Evolutionary conservation across 2,797 vertebrate genomes (phyloP), one percentile per base, ranked within the genome.

Genomic region (Pangasius macronema): DNA sequence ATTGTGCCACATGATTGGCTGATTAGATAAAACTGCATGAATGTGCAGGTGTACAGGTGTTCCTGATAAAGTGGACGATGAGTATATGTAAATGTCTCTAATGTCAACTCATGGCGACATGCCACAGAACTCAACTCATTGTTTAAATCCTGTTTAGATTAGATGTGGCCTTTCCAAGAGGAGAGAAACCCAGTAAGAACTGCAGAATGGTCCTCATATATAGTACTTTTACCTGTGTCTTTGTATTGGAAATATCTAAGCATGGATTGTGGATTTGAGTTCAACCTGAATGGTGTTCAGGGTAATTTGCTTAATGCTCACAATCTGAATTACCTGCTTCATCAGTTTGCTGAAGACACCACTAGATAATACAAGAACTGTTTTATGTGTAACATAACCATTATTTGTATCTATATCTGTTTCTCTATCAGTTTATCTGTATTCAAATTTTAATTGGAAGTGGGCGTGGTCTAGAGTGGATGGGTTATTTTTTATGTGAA

Each of bases 31-130:
- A 65, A 65, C 10, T n/a, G 3, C 11, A 65, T 30, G 14, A 67
- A 67, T 72, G 13, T 30, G 33, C 6, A 70, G 14, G 67, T 70
- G 33, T 70, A 36, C 7, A 39, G 42, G 42, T 7, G 16, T 36
- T 72, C 36, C 9, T 39, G 39, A 70, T 36, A 22, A 39, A 20
- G 68, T 39, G 68, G 5, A 72, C 9, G 3, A 8, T 72, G 36
- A 27, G 8, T 42, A 5, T 79, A 20, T 53, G 73, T 49, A 53
- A 76, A 76, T 76, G 80, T 72, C 9, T 33, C 42, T 87, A 30
- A 84, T 81, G 33, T n/a, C 20, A 73, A 57, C 22, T 70, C 63
- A 33, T 70, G 77, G 84, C 81, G 79, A 59, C 46, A 61, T 77
- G 30, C 55, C 76, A 70, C 53, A 63, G 80, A 55, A 49, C 22